Conservation (phyloP, 1,140 invertebrate species). For the Lepidurus apus region DNA sequence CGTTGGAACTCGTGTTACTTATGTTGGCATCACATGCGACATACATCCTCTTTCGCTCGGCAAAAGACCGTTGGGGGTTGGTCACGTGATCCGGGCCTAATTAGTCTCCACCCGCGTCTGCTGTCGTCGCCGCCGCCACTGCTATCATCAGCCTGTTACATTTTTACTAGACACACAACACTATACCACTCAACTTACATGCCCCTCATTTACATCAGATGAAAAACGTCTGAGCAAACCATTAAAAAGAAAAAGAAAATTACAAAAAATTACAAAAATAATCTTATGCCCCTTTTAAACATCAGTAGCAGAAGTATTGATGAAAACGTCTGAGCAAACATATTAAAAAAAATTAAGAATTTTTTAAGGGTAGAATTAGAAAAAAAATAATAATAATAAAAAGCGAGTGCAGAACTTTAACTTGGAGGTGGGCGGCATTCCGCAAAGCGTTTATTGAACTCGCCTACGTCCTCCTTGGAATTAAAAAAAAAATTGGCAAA, state of each 20-base stretch:
- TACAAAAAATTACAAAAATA: not conserved
- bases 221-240: too few species aligned
- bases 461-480: too few species aligned
- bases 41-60: not conserved
- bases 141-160: not conserved
- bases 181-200: not conserved
- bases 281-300: not conserved
- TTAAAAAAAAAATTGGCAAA: not conserved
- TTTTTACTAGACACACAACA: not conserved
- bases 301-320: not conserved
- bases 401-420: not conserved
- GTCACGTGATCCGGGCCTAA: slow-evolving; percentile 34
- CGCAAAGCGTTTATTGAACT: not conserved
- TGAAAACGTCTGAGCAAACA: too few species aligned
- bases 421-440: not conserved
- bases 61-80: not conserved
- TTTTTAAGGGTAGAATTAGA: too few species aligned
- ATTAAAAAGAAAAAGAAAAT: not conserved
- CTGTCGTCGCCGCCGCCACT: not conserved
- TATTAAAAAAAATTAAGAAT: too few species aligned
- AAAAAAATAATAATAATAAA: not conserved
- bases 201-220: too few species aligned
- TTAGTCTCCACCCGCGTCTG: slow-evolving; percentile 29
- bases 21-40: slow-evolving; percentile 14
- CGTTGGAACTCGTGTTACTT: not conserved